Evolutionary conservation across 2,113 vertebrate genomes (phyloP).

Genomic region (Proterorhinus semilunaris): DNA sequence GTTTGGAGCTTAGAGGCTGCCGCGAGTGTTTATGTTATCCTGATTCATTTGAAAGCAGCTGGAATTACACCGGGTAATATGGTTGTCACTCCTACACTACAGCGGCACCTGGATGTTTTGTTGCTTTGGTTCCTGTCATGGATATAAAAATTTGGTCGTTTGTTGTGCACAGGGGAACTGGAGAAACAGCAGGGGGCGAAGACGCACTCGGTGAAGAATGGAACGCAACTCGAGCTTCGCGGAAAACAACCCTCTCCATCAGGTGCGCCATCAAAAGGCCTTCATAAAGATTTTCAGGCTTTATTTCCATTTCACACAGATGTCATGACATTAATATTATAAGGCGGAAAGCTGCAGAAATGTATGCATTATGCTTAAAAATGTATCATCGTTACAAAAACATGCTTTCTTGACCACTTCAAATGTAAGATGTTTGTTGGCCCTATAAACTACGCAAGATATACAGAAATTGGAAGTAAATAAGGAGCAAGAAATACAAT

Average conservation of each 20-base stretch:
- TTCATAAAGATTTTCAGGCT: slow-evolving; percentile 1
- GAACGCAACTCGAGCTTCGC: slow-evolving; percentile 86
- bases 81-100: slow-evolving; percentile 9
- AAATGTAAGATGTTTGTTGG: no score
- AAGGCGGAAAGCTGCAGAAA: background rate
- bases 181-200: slow-evolving; percentile 94
- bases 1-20: slow-evolving; percentile 21
- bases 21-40: slow-evolving; percentile 2
- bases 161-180: slow-evolving; percentile 85
- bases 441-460: no score
- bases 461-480: no score
- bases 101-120: background rate
- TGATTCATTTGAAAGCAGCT: slow-evolving; percentile 1
- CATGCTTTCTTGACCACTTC: background rate
- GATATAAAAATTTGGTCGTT: slow-evolving; percentile 19
- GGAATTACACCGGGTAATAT: slow-evolving; percentile 8
- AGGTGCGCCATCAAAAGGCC: slow-evolving; percentile 70
- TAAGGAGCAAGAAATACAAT: no score
- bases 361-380: background rate
- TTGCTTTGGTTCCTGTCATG: slow-evolving; percentile 7
- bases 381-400: slow-evolving; percentile 1
- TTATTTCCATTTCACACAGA: slow-evolving; percentile 19
- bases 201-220: slow-evolving; percentile 83
- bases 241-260: slow-evolving; percentile 86
- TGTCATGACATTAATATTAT: slow-evolving; percentile 3